Conservation (phyloP, 2,113 vertebrate species). For the Poicephalus meyeri region DNA sequence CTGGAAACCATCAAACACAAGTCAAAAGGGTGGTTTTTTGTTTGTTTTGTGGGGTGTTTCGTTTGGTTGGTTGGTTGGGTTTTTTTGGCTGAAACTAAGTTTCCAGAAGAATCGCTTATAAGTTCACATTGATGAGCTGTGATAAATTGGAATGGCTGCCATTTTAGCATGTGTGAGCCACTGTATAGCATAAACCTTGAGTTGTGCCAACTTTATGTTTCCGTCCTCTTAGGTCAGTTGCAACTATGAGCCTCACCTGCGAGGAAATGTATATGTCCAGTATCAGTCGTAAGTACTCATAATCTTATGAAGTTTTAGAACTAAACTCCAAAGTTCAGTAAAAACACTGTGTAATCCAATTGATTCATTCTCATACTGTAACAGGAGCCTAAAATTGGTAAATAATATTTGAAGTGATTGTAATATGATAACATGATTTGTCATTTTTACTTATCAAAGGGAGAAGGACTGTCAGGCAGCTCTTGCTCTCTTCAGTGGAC, state of each 20-base stretch:
- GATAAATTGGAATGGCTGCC: not conserved
- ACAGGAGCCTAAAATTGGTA: not conserved
- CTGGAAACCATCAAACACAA: not conserved
- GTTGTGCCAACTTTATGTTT: not conserved
- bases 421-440: not conserved
- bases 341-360: not conserved
- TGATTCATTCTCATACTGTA: not conserved
- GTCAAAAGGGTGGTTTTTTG: not conserved
- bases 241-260: constrained; percentile 94
- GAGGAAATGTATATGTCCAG: constrained; percentile 96
- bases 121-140: not conserved
- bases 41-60: not conserved
- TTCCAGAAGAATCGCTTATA: not conserved
- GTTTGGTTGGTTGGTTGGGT: not conserved
- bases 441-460: constrained; percentile 70
- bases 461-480: constrained; percentile 93
- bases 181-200: not conserved
- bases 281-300: constrained; percentile 88
- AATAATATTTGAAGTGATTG: not conserved
- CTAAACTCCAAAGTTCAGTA: not conserved
- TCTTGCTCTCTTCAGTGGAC: constrained; percentile 89
- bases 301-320: not conserved
- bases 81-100: not conserved
- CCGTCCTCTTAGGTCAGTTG: constrained; percentile 87
- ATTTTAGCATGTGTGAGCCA: not conserved